Percentiles rank a stretch among this genome's conserved stretches.
Evolutionary conservation across 2,888 invertebrate genomes (phyloP).

Genomic region (Cataglyphis altisquamis): DNA sequence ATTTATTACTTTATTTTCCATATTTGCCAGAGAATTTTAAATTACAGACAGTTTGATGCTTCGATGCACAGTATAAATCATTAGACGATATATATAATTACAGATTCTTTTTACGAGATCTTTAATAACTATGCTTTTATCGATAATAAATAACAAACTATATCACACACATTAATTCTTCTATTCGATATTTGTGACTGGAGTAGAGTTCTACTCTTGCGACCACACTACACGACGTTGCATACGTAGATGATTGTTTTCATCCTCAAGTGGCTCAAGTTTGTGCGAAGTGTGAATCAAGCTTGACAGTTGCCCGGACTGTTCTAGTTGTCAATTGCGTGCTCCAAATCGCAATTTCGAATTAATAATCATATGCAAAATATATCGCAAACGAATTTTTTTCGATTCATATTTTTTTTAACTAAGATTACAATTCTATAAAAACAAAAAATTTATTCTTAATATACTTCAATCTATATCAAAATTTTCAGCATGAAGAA

Average conservation of each 20-base stretch:
- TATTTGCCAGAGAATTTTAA: constrained; percentile 48
- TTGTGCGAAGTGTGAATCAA: constrained; percentile 17
- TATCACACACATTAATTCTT: neutral
- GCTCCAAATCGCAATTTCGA: neutral
- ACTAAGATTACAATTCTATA: neutral
- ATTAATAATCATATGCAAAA: neutral
- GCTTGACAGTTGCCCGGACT: neutral
- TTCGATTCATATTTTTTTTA: neutral
- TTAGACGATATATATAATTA: neutral
- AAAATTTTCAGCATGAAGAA: neutral
- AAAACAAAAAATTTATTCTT: neutral
- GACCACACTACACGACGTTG: neutral
- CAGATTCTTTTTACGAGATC: neutral
- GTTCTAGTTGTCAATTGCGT: neutral
- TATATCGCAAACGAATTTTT: neutral
- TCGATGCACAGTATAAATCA: neutral
- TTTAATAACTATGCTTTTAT: neutral
- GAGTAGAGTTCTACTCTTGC: neutral
- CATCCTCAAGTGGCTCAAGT: neutral
- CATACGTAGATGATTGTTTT: neutral
- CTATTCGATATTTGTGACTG: no score
- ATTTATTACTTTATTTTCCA: constrained; percentile 87
- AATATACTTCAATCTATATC: no score
- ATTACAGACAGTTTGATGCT: neutral
- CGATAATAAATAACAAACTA: constrained; percentile 19